phyloP scores from a whole-genome alignment of 1,140 invertebrate species.

The Zaprionus tsacasi region DNA sequence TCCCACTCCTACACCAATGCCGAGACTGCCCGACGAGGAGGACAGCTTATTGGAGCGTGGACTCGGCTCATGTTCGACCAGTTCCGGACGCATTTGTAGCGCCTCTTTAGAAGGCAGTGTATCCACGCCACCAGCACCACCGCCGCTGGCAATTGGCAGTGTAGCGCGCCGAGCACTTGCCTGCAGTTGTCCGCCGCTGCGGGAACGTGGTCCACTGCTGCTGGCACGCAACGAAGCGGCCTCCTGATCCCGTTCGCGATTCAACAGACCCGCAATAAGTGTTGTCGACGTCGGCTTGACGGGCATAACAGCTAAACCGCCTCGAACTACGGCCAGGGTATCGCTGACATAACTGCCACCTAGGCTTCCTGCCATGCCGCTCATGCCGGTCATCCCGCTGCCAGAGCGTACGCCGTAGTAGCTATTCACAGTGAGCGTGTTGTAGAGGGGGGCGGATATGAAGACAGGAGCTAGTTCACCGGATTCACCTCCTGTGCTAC shows the following conservation, averaged over 20 bases:
- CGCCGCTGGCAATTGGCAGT: slow-evolving; percentile 70
- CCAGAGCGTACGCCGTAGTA: slow-evolving; percentile 61
- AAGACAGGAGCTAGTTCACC: slow-evolving; percentile 70
- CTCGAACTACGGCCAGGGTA: slow-evolving; percentile 71
- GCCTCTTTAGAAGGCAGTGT: slow-evolving; percentile 37
- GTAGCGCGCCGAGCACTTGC: slow-evolving; percentile 67
- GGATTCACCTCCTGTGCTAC: slow-evolving; percentile 56
- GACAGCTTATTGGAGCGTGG: slow-evolving; percentile 70
- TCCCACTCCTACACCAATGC: slow-evolving; percentile 58
- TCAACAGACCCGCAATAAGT: slow-evolving; percentile 75
- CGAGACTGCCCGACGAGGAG: slow-evolving; percentile 75
- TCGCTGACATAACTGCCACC: slow-evolving; percentile 78
- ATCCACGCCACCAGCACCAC: slow-evolving; percentile 12
- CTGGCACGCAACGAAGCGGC: slow-evolving; percentile 31
- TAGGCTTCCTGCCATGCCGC: slow-evolving; percentile 49
- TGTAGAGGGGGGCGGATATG: slow-evolving; percentile 77
- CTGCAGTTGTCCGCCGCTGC: slow-evolving; percentile 42
- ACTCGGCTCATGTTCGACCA: slow-evolving; percentile 58
- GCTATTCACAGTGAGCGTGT: slow-evolving; percentile 74
- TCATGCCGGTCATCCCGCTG: slow-evolving; percentile 47
- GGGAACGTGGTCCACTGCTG: slow-evolving; percentile 39
- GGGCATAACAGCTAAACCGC: slow-evolving; percentile 72
- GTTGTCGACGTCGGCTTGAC: slow-evolving; percentile 80
- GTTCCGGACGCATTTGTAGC: slow-evolving; percentile 14
- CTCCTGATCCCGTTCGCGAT: slow-evolving; percentile 76